Conservation (phyloP, 2,888 invertebrate species). For the Drosophila emarginata region DNA sequence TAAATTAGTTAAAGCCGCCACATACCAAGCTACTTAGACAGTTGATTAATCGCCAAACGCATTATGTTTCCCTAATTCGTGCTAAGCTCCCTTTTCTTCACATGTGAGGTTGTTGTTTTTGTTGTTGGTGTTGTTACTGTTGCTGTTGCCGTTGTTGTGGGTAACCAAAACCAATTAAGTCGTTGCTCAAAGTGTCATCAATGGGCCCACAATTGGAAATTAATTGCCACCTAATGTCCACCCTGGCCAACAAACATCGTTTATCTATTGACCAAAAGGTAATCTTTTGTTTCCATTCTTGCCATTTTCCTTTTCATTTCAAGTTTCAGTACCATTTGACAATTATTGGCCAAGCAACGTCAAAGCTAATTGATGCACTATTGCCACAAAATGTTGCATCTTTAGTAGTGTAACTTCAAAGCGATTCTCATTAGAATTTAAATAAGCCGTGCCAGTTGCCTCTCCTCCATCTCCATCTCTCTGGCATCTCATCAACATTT, state of each 20-base stretch:
- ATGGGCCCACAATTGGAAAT: conserved; percentile 65
- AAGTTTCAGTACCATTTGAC: background rate
- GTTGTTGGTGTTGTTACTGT: conserved; percentile 16
- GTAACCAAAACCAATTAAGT: conserved; percentile 68
- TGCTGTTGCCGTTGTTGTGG: conserved; percentile 42
- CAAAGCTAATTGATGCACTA: conserved; percentile 54
- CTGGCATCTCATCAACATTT: background rate
- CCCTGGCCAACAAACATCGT: conserved; percentile 2
- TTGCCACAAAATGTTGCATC: conserved; percentile 33
- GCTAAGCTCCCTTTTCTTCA: conserved; percentile 41
- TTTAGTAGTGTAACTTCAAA: conserved; percentile 56
- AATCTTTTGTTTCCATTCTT: conserved; percentile 26
- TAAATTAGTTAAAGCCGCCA: conserved; percentile 63
- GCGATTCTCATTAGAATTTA: conserved; percentile 46
- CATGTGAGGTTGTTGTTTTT: background rate
- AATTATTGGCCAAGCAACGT: conserved; percentile 40
- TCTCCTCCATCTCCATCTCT: background rate
- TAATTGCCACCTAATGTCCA: conserved; percentile 63
- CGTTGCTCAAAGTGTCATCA: conserved; percentile 71
- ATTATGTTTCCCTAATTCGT: conserved; percentile 67
- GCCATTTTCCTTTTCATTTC: background rate
- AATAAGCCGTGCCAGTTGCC: conserved; percentile 40
- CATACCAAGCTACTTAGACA: conserved; percentile 52
- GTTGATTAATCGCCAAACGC: conserved; percentile 71
- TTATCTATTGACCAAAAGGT: conserved; percentile 41